phyloP scores from a whole-genome alignment of 2,797 vertebrate genomes.

The Selene dorsalis region DNA sequence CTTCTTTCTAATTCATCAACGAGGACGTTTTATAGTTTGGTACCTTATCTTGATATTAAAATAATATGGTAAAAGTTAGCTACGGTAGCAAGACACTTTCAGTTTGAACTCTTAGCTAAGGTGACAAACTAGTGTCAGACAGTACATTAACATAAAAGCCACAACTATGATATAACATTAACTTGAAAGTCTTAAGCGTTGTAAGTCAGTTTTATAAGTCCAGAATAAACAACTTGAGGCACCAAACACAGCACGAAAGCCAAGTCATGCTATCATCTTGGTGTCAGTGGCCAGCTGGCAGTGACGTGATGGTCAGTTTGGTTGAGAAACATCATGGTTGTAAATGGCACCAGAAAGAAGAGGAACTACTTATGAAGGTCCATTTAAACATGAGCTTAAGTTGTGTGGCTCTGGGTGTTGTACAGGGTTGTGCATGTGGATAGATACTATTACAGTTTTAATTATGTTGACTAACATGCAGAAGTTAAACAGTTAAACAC shows the following conservation, averaged over 20 bases:
- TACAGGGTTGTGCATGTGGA: too few species aligned
- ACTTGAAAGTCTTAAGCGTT: not conserved
- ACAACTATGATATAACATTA: too few species aligned
- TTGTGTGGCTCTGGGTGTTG: too few species aligned
- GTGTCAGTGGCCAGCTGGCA: conserved; percentile 45
- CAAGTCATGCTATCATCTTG: conserved; percentile 6
- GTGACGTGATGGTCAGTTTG: conserved; percentile 33
- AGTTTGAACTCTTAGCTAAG: not conserved
- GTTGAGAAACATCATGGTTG: not conserved
- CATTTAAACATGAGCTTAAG: too few species aligned
- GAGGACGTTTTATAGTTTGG: not conserved
- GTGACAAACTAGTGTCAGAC: not conserved
- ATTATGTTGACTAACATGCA: too few species aligned
- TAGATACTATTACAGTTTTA: too few species aligned
- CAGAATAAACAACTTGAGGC: not conserved
- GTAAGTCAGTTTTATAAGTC: too few species aligned
- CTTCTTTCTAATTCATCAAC: rapidly evolving
- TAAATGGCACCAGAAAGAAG: not conserved
- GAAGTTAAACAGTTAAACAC: too few species aligned
- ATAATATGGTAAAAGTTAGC: too few species aligned
- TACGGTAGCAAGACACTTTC: conserved; percentile 13
- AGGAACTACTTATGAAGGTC: not conserved
- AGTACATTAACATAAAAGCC: not conserved
- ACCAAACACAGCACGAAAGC: not conserved
- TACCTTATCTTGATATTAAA: not conserved